Evolutionary conservation across 2,797 vertebrate genomes (phyloP), one percentile per base, ranked within the genome.

Genomic region (Hephaestus fuliginosus): DNA sequence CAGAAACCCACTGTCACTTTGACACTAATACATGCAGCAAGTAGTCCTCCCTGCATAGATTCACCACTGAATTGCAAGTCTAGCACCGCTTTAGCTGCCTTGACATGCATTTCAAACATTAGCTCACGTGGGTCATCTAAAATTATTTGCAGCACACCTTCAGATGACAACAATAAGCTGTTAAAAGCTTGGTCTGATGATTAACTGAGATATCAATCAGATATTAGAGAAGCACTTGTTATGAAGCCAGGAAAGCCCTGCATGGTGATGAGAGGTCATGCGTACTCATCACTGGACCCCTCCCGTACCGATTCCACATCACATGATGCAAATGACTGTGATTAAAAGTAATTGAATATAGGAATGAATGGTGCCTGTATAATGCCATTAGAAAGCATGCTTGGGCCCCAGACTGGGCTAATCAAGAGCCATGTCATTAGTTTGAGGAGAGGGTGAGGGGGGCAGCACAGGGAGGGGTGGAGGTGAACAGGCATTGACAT

Each of bases 311-410:
- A 82, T 64, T 84, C 89, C 80, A 68, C 88, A 91, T 92, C 92
- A 93, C 95, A 95, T 95, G 95, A 96, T 91, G 90, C 90, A 93
- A 95, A 95, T 95, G 89, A 94, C 89, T 86, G 86, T 94, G 93
- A 96, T 95, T 96, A 95, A 92, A 93, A 84, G 78, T 96, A 95
- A 96, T 95, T 94, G 91, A 95, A 96, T 96, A 94, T 84, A 92
- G 87, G 91, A 92, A 95, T 94, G 94, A 96, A 95, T 95, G 92
- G 90, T 91, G 93, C 91, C 93, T 89, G 87, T 90, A 84, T 96
- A 94, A 95, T 93, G 88, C 73, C 87, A 92, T 96, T 95, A 95
- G 82, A 89, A 83, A 81, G 89, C 78, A 4, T 86, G 89, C 90
- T 85, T 74, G 76, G 86, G 84, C 76, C 81, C 87, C 87, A 92